Percentiles rank a stretch among this genome's conserved stretches.
Conservation (phyloP, 2,797 vertebrate genomes). For the Orestias chungarensis region DNA sequence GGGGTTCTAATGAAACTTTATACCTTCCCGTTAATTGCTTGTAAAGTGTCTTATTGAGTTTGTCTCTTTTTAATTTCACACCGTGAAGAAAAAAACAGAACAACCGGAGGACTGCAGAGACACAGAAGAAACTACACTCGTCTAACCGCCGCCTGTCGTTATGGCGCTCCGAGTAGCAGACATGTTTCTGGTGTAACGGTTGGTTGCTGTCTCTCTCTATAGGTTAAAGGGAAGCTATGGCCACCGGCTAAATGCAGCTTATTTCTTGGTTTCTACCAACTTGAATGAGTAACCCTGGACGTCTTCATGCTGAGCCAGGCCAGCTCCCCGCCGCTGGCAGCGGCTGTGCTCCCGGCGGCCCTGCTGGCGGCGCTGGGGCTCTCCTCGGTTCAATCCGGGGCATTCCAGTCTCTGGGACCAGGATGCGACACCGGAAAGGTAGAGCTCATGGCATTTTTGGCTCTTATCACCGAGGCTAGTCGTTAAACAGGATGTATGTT, state of each 20-base stretch:
- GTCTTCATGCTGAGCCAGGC: conserved; percentile 38
- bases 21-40: neutral
- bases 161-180: neutral
- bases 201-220: neutral
- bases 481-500: neutral
- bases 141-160: neutral
- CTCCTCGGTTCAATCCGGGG: conserved; percentile 24
- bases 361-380: conserved; percentile 64
- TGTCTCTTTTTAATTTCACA: neutral
- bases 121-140: neutral
- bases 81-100: neutral
- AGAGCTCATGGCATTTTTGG: accelerated
- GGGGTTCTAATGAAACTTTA: neutral
- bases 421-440: conserved; percentile 79
- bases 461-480: neutral
- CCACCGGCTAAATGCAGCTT: neutral
- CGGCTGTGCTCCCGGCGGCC: conserved; percentile 53
- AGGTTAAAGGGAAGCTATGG: conserved; percentile 2
- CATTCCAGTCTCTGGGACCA: conserved; percentile 11
- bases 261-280: neutral
- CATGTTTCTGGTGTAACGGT: neutral
- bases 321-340: conserved; percentile 18
- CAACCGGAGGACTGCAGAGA: neutral
- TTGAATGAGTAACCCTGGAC: conserved; percentile 9
- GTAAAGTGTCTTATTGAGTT: neutral